Evolutionary conservation across 2,797 vertebrate species (phyloP).

Genomic region (Bufotes viridis): DNA sequence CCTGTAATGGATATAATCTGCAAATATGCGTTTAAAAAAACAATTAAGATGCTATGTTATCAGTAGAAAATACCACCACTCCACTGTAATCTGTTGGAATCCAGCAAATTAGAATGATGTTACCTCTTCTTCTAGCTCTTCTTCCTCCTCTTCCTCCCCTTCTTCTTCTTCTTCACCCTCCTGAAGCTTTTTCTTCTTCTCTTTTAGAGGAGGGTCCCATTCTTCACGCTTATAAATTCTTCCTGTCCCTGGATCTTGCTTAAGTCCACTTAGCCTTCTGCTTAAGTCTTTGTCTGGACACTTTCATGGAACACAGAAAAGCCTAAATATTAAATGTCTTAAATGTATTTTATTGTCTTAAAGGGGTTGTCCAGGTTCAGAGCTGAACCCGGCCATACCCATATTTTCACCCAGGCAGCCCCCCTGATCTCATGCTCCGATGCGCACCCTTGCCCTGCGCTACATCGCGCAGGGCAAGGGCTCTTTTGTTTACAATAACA

Average conservation of each 20-base stretch:
- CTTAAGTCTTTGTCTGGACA: conserved; percentile 86
- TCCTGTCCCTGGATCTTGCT: conserved; percentile 81
- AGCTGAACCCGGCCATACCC: too few species aligned
- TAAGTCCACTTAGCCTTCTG: conserved; percentile 81
- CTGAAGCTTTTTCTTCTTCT: conserved; percentile 67
- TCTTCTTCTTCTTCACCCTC: conserved; percentile 66
- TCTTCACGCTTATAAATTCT: conserved; percentile 76
- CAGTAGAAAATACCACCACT: neutral
- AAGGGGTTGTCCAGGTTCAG: too few species aligned
- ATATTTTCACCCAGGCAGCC: too few species aligned
- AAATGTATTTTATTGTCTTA: neutral
- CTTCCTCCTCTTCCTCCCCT: conserved; percentile 68
- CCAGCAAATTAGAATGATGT: neutral
- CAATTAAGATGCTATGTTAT: neutral
- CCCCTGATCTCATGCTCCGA: too few species aligned
- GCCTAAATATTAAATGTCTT: neutral
- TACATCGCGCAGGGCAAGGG: too few species aligned
- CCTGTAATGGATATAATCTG: too few species aligned
- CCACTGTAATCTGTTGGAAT: neutral
- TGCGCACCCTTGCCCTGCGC: too few species aligned
- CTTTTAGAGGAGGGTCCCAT: conserved; percentile 76
- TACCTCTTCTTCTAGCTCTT: conserved; percentile 74
- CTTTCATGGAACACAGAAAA: conserved; percentile 70
- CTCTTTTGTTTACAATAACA: too few species aligned
- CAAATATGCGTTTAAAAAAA: neutral